These are phyloP conservation scores for Microctenopoma steveboyesi DNA, from an alignment of 2,797 vertebrate species.

Conservation along the genomic window DNA sequence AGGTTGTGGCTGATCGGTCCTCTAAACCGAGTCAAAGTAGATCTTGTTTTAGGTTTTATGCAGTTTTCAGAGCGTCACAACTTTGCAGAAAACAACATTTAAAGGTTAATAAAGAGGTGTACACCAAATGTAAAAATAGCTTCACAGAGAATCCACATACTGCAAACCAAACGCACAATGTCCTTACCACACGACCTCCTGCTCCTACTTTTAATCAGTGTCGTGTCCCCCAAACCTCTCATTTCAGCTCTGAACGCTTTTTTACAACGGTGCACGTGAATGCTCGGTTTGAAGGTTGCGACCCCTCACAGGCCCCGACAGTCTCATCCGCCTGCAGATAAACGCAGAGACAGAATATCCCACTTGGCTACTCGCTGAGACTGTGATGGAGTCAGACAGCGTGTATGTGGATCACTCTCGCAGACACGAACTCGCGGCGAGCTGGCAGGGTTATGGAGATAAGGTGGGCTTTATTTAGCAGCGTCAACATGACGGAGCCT, in stretches of 20 bases:
- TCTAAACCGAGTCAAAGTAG: no score
- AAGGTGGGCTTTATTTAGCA: slow-evolving; percentile 69
- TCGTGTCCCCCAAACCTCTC: slow-evolving; percentile 31
- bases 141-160: no score
- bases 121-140: no score
- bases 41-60: no score
- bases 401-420: slow-evolving; percentile 53
- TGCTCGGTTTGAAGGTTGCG: slow-evolving; percentile 43
- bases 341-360: slow-evolving; percentile 47
- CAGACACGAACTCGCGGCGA: slow-evolving; percentile 50
- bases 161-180: not conserved
- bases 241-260: slow-evolving; percentile 7
- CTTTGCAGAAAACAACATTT: no score
- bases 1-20: no score
- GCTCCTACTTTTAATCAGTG: slow-evolving; percentile 22
- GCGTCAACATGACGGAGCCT: slow-evolving; percentile 38
- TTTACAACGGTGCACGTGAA: slow-evolving; percentile 43
- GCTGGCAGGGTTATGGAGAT: slow-evolving; percentile 72
- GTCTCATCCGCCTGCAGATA: slow-evolving; percentile 41
- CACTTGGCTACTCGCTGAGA: slow-evolving; percentile 55
- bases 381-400: slow-evolving; percentile 69
- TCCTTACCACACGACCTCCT: slow-evolving; percentile 1
- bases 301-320: slow-evolving; percentile 32
- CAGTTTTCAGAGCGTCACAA: no score
- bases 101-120: no score